Conservation (phyloP, 2,797 vertebrate genomes). For the Malacoraja senta region DNA sequence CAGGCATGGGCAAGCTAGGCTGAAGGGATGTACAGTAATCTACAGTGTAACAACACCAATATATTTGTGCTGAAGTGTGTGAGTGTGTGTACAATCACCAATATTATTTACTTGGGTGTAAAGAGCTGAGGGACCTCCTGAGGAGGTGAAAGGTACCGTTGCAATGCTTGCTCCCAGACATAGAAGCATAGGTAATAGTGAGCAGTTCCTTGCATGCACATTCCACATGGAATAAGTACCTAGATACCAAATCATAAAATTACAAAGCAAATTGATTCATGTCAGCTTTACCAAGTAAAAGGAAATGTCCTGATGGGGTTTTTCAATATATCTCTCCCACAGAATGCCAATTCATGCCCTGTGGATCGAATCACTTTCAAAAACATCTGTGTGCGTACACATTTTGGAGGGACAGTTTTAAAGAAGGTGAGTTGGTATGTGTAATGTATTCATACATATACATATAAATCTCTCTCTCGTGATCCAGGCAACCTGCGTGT, state of each 20-base stretch:
- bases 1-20: too few relatives aligned
- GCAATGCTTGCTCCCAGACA: not conserved
- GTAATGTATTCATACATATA: too few relatives aligned
- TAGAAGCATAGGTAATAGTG: not conserved
- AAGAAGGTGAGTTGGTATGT: constrained; percentile 65
- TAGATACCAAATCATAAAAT: not conserved
- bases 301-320: not conserved
- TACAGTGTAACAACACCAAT: not conserved
- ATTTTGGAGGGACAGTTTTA: constrained; percentile 75
- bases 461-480: too few relatives aligned
- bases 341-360: constrained; percentile 95
- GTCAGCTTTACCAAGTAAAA: not conserved
- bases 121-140: not conserved
- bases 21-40: not conserved
- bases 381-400: constrained; percentile 74
- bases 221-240: not conserved
- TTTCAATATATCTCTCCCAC: constrained; percentile 37
- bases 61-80: not conserved
- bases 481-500: too few relatives aligned
- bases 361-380: constrained; percentile 83
- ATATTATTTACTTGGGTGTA: not conserved
- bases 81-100: not conserved
- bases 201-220: not conserved
- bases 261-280: not conserved
- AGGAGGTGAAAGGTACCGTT: not conserved